Percentiles rank a stretch among this genome's conserved stretches.
Conservation (phyloP, 2,113 vertebrate genomes). For the Seriola rivoliana region DNA sequence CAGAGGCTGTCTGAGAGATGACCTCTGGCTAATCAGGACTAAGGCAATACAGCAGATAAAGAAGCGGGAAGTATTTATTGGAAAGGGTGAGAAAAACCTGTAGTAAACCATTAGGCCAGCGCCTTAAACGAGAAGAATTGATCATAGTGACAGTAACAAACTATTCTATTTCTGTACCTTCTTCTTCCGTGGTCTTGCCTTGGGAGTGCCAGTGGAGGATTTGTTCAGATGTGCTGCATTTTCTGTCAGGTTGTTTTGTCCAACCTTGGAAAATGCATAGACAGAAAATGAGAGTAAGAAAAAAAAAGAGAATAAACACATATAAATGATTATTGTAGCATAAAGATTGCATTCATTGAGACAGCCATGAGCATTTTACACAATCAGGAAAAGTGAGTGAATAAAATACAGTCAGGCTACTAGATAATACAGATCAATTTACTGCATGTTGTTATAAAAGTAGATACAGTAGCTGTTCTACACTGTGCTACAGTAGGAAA, state of each 20-base stretch:
- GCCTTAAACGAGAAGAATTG: background rate
- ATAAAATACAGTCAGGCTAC: background rate
- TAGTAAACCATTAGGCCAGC: background rate
- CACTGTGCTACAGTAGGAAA: background rate
- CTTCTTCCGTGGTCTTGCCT: conserved; percentile 61
- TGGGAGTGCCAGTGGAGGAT: background rate
- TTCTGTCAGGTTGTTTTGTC: conserved; percentile 8
- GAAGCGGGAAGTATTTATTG: conserved; percentile 6
- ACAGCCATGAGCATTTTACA: background rate
- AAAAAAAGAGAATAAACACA: background rate
- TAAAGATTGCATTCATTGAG: background rate
- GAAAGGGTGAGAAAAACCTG: conserved; percentile 16
- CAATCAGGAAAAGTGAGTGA: background rate
- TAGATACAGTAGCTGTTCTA: background rate
- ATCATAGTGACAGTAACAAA: background rate
- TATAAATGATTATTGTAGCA: background rate
- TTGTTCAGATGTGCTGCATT: conserved; percentile 29
- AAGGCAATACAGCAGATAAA: conserved; percentile 56
- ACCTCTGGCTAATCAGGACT: conserved; percentile 53
- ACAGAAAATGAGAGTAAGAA: background rate
- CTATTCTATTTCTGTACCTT: conserved; percentile 66
- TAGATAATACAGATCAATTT: background rate
- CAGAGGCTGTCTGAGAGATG: conserved; percentile 37
- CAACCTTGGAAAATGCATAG: conserved; percentile 51
- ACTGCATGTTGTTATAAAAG: background rate